Percentiles rank a stretch among this genome's conserved stretches.
These are phyloP conservation scores for Diorhabda sublineata DNA, from an alignment of 1,140 invertebrate genomes.

Conservation along the genomic window DNA sequence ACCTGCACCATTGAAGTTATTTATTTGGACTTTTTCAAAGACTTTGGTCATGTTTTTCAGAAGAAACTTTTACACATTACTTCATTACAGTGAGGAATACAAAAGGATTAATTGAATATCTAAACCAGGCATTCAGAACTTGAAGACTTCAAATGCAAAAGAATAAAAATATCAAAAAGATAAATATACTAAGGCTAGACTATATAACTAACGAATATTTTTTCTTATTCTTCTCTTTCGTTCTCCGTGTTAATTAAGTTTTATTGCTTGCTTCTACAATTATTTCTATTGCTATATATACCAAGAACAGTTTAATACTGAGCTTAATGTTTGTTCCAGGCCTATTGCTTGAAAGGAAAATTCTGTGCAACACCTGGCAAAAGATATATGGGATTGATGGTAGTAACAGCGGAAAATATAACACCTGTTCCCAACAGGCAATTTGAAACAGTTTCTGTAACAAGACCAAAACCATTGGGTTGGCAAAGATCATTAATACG, in stretches of 20 bases:
- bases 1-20: too few species aligned
- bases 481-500: conserved; percentile 24
- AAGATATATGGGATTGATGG: conserved; percentile 71
- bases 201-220: background rate
- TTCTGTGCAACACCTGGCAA: conserved; percentile 87
- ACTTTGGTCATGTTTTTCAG: too few species aligned
- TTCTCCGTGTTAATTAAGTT: background rate
- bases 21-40: too few species aligned
- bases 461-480: conserved; percentile 12
- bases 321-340: conserved; percentile 47
- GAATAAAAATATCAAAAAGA: background rate
- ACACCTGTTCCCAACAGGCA: conserved; percentile 48
- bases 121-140: too few species aligned
- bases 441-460: conserved; percentile 18
- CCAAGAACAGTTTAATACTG: background rate
- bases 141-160: background rate
- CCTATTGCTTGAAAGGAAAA: conserved; percentile 59
- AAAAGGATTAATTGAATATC: too few species aligned
- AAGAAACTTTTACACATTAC: too few species aligned
- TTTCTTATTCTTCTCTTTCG: background rate
- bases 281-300: background rate
- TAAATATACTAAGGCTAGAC: background rate
- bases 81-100: too few species aligned
- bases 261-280: background rate
- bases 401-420: conserved; percentile 71